phyloP scores from a whole-genome alignment of 2,888 invertebrate genomes.

The Apocheima hispidaria region DNA sequence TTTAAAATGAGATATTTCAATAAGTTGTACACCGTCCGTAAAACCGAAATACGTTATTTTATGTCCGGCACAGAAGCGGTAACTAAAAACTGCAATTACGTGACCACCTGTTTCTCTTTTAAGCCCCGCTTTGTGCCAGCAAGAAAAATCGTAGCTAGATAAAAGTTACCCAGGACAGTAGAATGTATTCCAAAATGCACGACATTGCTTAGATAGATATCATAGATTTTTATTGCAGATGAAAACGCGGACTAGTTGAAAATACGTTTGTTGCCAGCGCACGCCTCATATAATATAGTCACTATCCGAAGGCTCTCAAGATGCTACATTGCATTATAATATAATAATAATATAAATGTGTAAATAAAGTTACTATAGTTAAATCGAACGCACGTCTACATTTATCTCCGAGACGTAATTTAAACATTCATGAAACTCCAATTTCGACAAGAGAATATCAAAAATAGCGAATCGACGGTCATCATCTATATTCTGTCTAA shows the following conservation, averaged over 20 bases:
- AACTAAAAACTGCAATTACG: background rate
- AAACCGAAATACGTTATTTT: slow-evolving; percentile 1
- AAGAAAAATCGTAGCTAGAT: background rate
- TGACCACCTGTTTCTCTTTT: background rate
- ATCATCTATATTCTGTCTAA: slow-evolving; percentile 79
- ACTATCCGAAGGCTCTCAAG: slow-evolving; percentile 76
- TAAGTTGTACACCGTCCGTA: background rate
- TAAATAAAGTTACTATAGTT: slow-evolving; percentile 84
- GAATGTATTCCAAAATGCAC: background rate
- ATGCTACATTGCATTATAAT: slow-evolving; percentile 79
- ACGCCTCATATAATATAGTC: slow-evolving; percentile 63
- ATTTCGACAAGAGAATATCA: slow-evolving; percentile 86
- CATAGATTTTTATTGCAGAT: background rate
- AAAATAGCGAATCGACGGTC: slow-evolving; percentile 84
- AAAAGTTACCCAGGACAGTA: background rate
- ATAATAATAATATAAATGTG: slow-evolving; percentile 75
- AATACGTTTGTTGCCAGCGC: slow-evolving; percentile 67
- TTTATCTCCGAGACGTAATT: slow-evolving; percentile 67
- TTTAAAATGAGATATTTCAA: background rate
- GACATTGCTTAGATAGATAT: background rate
- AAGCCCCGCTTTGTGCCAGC: background rate
- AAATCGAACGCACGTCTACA: slow-evolving; percentile 73
- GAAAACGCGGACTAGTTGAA: background rate
- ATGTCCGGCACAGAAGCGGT: background rate
- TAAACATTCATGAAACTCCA: slow-evolving; percentile 78